Conservation (phyloP, 2,113 vertebrate genomes). For the Gallinago media region DNA sequence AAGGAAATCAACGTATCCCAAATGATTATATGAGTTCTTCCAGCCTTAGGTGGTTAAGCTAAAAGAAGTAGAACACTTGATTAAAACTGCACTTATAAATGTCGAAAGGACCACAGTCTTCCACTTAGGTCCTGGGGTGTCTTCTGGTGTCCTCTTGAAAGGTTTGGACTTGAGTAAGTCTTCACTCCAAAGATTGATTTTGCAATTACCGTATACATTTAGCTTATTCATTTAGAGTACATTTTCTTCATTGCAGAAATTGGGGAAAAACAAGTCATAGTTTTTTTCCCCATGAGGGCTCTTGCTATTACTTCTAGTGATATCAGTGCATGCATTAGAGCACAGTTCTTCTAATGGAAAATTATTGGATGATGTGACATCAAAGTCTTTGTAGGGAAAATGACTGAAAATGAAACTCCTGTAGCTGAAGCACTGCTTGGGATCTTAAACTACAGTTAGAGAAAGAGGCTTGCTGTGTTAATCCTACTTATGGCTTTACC, state of each 20-base stretch:
- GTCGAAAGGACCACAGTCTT: not conserved
- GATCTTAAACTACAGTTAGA: not conserved
- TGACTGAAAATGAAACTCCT: not conserved
- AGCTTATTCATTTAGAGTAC: not conserved
- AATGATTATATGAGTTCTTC: not conserved
- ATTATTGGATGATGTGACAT: not conserved
- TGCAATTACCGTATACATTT: not conserved
- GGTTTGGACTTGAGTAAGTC: not conserved
- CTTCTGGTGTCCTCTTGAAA: not conserved
- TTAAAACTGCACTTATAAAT: not conserved
- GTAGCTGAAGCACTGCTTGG: not conserved
- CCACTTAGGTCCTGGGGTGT: not conserved
- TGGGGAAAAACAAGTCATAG: not conserved
- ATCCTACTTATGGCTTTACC: not conserved
- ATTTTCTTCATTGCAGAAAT: not conserved
- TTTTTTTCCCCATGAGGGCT: not conserved
- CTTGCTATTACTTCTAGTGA: not conserved
- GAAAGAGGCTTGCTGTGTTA: not conserved
- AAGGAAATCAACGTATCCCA: not conserved
- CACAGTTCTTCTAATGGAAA: not conserved
- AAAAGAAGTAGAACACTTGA: not conserved
- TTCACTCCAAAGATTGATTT: not conserved
- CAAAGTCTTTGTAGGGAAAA: not conserved
- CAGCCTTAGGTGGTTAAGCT: not conserved
- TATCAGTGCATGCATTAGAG: not conserved